A percentile compares a stretch with the other conserved stretches of the same genome.
These are phyloP conservation scores for Pachymerium ferrugineum DNA, from an alignment of 2,888 invertebrate genomes.

Conservation along the genomic window DNA sequence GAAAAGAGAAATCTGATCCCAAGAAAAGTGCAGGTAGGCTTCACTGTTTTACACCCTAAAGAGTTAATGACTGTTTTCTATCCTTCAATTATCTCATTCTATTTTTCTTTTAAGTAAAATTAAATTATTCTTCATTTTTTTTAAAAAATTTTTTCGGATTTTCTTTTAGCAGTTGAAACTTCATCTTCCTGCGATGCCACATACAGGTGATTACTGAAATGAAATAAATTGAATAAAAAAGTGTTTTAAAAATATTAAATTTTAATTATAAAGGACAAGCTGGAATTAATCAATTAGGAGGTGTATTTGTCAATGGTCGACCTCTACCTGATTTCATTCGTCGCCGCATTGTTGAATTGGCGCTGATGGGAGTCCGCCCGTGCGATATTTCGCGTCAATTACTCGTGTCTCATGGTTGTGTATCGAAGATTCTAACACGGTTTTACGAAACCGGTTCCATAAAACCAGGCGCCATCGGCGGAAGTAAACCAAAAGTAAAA, in stretches of 20 bases:
- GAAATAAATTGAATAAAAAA: too few relatives aligned
- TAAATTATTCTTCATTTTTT: neutral
- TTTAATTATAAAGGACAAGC: constrained; percentile 69
- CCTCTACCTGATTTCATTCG: constrained; percentile 91
- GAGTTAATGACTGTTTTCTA: neutral
- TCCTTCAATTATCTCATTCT: neutral
- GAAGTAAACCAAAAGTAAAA: constrained; percentile 85
- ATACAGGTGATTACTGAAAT: neutral
- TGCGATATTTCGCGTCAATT: constrained; percentile 95
- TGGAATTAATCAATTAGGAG: constrained; percentile 93
- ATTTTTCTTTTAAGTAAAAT: too few relatives aligned
- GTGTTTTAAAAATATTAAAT: too few relatives aligned
- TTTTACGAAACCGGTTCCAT: constrained; percentile 97
- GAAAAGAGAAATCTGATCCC: constrained; percentile 18
- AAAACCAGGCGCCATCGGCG: constrained; percentile 88
- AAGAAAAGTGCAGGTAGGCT: constrained; percentile 12
- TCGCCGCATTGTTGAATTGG: constrained; percentile 87
- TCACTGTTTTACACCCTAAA: neutral
- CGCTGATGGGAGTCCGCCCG: constrained; percentile 86
- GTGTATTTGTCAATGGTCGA: constrained; percentile 95
- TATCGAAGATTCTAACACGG: constrained; percentile 90
- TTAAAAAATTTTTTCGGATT: neutral
- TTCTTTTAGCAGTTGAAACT: neutral
- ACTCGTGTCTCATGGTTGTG: constrained; percentile 93
- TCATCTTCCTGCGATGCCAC: neutral